These are phyloP conservation scores for Hemistola chrysoprasaria DNA, from an alignment of 2,888 invertebrate species.

Conservation along the genomic window DNA sequence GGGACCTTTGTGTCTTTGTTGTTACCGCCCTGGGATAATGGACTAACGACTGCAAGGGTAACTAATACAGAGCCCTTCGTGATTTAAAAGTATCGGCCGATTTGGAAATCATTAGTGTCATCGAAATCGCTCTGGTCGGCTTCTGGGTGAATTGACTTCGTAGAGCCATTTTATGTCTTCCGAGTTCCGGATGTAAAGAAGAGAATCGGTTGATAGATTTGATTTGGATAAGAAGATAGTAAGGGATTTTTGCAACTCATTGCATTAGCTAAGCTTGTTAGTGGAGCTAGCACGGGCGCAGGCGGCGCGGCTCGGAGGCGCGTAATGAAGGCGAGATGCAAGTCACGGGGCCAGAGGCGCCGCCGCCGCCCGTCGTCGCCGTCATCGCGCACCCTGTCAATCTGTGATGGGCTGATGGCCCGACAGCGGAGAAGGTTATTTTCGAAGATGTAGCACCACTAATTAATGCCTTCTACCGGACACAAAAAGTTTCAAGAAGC, in stretches of 20 bases:
- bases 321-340: conserved; percentile 76
- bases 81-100: conserved; percentile 58
- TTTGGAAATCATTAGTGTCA: conserved; percentile 76
- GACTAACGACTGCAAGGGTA: conserved; percentile 47
- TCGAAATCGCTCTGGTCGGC: conserved; percentile 65
- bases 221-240: conserved; percentile 37
- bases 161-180: conserved; percentile 39
- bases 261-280: conserved; percentile 81
- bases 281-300: conserved; percentile 48
- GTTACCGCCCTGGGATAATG: conserved; percentile 64
- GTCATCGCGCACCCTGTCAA: conserved; percentile 71
- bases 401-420: conserved; percentile 67
- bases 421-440: conserved; percentile 77
- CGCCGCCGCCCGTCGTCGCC: conserved; percentile 62
- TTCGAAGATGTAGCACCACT: conserved; percentile 72
- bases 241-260: conserved; percentile 74
- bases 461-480: conserved; percentile 70
- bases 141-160: conserved; percentile 49
- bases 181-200: conserved; percentile 32
- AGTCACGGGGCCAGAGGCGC: conserved; percentile 72
- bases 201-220: conserved; percentile 35
- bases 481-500: conserved; percentile 64
- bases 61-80: conserved; percentile 60
- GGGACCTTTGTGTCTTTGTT: conserved; percentile 58
- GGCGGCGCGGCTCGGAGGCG: conserved; percentile 46